Base-by-base conservation (phyloP, 2,888 invertebrate genomes). In the Chrysotoxum bicinctum region DNA sequence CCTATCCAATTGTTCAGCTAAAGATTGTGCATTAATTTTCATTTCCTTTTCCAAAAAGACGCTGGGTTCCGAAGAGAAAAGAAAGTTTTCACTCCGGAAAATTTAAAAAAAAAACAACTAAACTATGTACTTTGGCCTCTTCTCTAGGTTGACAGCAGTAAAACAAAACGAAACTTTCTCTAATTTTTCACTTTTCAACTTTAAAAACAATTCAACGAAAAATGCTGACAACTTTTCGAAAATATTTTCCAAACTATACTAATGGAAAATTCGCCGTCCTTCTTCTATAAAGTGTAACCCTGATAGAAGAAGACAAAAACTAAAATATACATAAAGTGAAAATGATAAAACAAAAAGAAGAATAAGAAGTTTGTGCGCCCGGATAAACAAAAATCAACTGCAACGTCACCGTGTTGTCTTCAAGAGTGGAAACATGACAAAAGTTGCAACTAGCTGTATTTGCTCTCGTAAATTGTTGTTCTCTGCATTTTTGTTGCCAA, bases 361-460 rank as follows among this genome's bases (percentile, higher is more conserved):
- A 50, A 50, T 37, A 50, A 69, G 54, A 54, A 72, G 43, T 84
- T 79, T 80, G 14, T 30, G 54, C 16, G 66, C 16, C 21, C 8
- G 50, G 73, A 76, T 69, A 85, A 81, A 81, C 76, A 81, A 56
- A 78, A 79, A 79, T 83, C 83, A 83, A 73, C 72, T 80, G 60
- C 56, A 81, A 32, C 58, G 60, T 48, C 66, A 66, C 14, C 48
- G 21, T 66, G 66, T 69, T 80, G 80, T 76, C 48, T 68, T 30
- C 32, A 48, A 78, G 21, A 78, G 32, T 64, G 40, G 54, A 72
- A 81, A 73, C 68, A 62, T 54, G 54, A 69, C 70, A 72, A 80
- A 85, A 85, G 72, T 85, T 80, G 43, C 85, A 85, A 73, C 80
- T 85, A 79, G 62, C 30, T 64, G 3, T 62, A 80, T 85, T 85